Base-by-base conservation (phyloP, 2,888 invertebrate species). In the Chalcosyrphus nemorum region DNA sequence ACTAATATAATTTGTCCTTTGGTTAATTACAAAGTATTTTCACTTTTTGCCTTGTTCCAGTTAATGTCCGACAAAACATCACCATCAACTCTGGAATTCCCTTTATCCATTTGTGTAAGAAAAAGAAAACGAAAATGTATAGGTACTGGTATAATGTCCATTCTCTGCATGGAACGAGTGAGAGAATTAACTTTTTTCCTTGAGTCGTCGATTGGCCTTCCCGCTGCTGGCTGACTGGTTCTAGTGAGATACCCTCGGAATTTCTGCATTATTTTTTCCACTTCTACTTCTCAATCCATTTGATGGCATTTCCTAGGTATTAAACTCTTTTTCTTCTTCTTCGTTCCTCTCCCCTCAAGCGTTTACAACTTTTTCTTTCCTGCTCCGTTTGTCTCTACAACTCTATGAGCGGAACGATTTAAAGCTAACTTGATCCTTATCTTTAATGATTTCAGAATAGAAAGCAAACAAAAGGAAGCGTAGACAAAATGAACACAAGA, bases 371-470 rank as follows among this genome's bases (percentile, higher is more conserved):
- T 9, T 72, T 59, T 15, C 6, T 35, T 27, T 19, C 4, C 4
- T 17, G 24, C 24, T 17, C 15, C 41, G 27, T 29, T 29, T 61
- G 5, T n/a, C 52, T 24, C 29, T 24, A 27, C 41, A 32, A 41
- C 52, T 78, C 50, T 59, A 65, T 65, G 80, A 66, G 54, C 63
- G 54, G 59, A 63, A 66, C 81, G 76, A 89, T 88, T 89, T 89
- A 89, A 89, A 89, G 89, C 88, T 88, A 88, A 88, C 88, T 89
- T 89, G 89, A 90, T 90, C 88, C 88, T 88, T 90, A 89, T 90
- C 90, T 89, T 88, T 89, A 90, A 90, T 90, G 90, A 90, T 90
- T 88, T 87, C 87, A 87, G 66, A 75, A 74, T 80, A 70, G 65
- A 68, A 75, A 70, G 70, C 84, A 84, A 84, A 84, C 78, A 78